Evolutionary conservation across 1,140 invertebrate species (phyloP).

Genomic region (Kradibia gibbosae): DNA sequence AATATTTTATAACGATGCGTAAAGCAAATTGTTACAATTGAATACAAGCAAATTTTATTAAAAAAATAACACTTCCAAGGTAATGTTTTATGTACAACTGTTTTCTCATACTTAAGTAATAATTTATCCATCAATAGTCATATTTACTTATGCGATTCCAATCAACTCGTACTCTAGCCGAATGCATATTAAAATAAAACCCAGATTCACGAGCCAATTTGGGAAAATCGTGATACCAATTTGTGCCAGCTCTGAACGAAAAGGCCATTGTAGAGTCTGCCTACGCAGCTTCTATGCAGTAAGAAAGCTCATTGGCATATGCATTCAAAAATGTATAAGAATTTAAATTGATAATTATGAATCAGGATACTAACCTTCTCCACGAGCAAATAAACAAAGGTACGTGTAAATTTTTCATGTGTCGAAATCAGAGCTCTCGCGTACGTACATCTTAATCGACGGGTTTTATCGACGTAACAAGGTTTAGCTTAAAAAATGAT

Average conservation of each 20-base stretch:
- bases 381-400: neutral
- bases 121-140: no score
- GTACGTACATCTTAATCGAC: no score
- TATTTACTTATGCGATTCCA: slow-evolving; percentile 79
- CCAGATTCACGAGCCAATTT: slow-evolving; percentile 79
- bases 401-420: no score
- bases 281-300: neutral
- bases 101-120: no score
- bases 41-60: no score
- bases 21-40: no score
- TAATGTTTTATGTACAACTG: no score
- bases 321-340: neutral
- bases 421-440: no score
- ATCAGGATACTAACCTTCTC: neutral
- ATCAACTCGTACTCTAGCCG: slow-evolving; percentile 74
- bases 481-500: no score
- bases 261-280: slow-evolving; percentile 61
- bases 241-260: slow-evolving; percentile 74
- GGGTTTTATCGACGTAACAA: no score
- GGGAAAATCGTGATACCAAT: slow-evolving; percentile 80
- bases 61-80: no score
- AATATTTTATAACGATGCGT: no score
- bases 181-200: slow-evolving; percentile 78
- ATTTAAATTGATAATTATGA: neutral
- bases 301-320: neutral